phyloP scores from a whole-genome alignment of 2,113 vertebrate species.

The Nestor notabilis region DNA sequence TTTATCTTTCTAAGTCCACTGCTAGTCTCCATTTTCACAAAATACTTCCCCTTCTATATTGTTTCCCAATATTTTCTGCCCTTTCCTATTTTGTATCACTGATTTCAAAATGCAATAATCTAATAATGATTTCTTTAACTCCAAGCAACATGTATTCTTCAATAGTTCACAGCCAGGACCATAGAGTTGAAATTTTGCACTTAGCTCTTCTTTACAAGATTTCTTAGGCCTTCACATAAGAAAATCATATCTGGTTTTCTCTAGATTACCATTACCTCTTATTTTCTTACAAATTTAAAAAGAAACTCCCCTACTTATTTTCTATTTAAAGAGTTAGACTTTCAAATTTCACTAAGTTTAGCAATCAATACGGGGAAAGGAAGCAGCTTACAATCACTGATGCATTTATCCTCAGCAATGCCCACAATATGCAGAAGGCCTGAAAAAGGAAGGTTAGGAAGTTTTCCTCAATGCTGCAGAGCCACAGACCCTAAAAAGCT shows the following conservation, averaged over 20 bases:
- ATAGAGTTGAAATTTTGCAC: background rate
- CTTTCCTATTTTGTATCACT: background rate
- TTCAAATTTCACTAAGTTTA: background rate
- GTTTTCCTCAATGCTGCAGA: background rate
- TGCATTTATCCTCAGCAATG: background rate
- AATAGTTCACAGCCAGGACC: rapidly evolving
- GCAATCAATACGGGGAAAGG: background rate
- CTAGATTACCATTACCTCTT: background rate
- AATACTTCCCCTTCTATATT: background rate
- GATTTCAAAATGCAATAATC: background rate
- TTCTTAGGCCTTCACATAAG: background rate
- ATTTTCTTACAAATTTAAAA: background rate
- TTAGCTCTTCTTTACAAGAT: background rate
- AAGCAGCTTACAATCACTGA: background rate
- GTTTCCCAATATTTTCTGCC: background rate
- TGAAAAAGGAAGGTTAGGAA: background rate
- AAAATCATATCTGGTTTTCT: background rate
- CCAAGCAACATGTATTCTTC: background rate
- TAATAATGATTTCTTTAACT: background rate
- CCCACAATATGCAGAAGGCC: background rate
- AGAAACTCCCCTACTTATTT: background rate
- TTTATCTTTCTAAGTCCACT: background rate
- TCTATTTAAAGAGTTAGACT: background rate
- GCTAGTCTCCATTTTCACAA: background rate
- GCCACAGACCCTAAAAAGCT: background rate